Base-by-base conservation (phyloP, 2,113 vertebrate genomes). In the Heterotilapia buettikoferi region DNA sequence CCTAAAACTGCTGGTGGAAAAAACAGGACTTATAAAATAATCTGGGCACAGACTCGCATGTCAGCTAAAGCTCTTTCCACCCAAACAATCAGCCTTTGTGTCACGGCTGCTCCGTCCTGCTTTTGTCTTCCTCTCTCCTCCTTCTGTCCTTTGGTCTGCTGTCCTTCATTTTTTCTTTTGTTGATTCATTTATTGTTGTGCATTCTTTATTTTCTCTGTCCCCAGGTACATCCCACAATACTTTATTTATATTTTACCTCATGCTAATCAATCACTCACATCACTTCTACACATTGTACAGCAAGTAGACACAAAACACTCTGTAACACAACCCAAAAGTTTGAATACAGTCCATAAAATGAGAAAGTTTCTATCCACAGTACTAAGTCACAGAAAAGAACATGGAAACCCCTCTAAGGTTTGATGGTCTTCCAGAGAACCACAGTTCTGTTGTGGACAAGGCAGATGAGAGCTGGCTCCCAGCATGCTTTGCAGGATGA, bases 401-500 rank as follows among this genome's bases (percentile, higher is more conserved):
- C 21, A 43, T 43, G 36, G 8, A 73, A 66, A 43, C 6, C 21
- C 5, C 21, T 73, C 8, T 24, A 11, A 47, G 14, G 21, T 71
- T 16, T 26, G 26, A 18, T 61, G 57, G 19, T 43, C 21, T 43
- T 24, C 66, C 36, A 38, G 38, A 26, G n/a, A 45, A 63, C 31
- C 6, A 38, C 89, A 88, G 85, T 73, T 19, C 88, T 87, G 68
- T 84, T 93, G 91, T 85, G 78, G 85, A 13, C n/a, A n/a, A 78
- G 45, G 83, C 83, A 85, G 81, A 89, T 89, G 84, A 92, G 89
- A 91, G 54, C 81, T 84, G 86, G 90, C 92, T 93, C 84, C 90
- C 86, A 92, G 92, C 87, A 93, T 92, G 86, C 89, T 84, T 82
- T 92, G 90, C 85, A 85, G 82, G 14, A 81, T 86, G 88, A 90